phyloP scores from a whole-genome alignment of 2,888 invertebrate species.

The Drosophila recens region DNA sequence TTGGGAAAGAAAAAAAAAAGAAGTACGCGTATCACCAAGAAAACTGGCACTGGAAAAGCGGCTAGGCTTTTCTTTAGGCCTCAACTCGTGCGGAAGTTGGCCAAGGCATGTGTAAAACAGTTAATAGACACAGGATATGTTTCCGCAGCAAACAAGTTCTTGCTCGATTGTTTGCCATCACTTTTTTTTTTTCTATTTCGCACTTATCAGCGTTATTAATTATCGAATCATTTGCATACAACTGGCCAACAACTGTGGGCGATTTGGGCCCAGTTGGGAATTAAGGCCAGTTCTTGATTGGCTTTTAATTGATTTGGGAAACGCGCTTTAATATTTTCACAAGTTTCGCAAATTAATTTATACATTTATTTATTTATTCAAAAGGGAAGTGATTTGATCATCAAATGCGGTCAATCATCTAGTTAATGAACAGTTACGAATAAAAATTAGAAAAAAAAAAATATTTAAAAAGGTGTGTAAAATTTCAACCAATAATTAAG shows the following conservation, averaged over 20 bases:
- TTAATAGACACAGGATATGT: slow-evolving; percentile 82
- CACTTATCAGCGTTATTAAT: slow-evolving; percentile 71
- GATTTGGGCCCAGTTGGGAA: background rate
- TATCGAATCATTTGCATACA: slow-evolving; percentile 65
- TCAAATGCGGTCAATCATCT: slow-evolving; percentile 59
- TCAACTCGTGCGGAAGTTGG: slow-evolving; percentile 79
- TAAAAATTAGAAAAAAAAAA: no score
- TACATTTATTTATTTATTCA: slow-evolving; percentile 50
- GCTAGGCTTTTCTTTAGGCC: slow-evolving; percentile 30
- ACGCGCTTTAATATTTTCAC: slow-evolving; percentile 75
- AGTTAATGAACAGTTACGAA: slow-evolving; percentile 15
- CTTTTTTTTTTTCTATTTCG: slow-evolving; percentile 27
- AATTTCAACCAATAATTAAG: no score
- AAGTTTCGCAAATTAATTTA: slow-evolving; percentile 37
- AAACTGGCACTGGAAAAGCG: slow-evolving; percentile 70
- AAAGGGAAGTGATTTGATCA: slow-evolving; percentile 53
- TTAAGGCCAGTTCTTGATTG: slow-evolving; percentile 53
- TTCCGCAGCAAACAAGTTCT: slow-evolving; percentile 69
- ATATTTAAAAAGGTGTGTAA: no score
- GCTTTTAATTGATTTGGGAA: slow-evolving; percentile 75
- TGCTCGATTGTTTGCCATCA: slow-evolving; percentile 2
- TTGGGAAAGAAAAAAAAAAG: slow-evolving; percentile 27
- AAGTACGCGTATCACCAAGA: slow-evolving; percentile 37
- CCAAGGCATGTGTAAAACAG: slow-evolving; percentile 82
- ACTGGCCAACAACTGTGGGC: slow-evolving; percentile 28